Evolutionary conservation across 1,140 invertebrate species (phyloP).

Genomic region (Pantala flavescens): DNA sequence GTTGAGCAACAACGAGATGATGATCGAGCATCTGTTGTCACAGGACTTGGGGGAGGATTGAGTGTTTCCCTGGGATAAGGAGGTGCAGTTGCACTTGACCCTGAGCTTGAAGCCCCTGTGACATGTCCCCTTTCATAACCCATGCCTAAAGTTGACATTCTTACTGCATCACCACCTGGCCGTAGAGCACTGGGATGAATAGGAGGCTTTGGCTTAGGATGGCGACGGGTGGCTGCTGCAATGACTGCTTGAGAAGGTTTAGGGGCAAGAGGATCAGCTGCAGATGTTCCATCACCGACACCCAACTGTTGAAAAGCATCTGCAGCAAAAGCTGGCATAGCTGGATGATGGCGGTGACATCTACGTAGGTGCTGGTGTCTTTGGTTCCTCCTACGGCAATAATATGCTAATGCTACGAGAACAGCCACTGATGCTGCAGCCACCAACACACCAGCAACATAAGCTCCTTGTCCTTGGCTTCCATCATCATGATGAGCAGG

Average conservation of each 20-base stretch:
- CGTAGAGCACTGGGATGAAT: neutral
- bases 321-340: conserved; percentile 25
- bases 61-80: conserved; percentile 68
- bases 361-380: conserved; percentile 39
- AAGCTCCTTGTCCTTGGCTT: neutral
- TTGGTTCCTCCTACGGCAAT: conserved; percentile 14
- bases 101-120: conserved; percentile 67
- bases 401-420: neutral
- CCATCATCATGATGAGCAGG: neutral
- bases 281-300: conserved; percentile 34
- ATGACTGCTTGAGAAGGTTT: conserved; percentile 26
- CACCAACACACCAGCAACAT: conserved; percentile 13
- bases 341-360: conserved; percentile 25
- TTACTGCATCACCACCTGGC: conserved; percentile 38
- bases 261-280: conserved; percentile 47
- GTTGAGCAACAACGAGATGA: conserved; percentile 26
- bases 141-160: conserved; percentile 54
- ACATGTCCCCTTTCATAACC: conserved; percentile 70
- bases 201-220: conserved; percentile 15
- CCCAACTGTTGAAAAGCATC: conserved; percentile 33
- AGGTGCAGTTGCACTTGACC: conserved; percentile 23
- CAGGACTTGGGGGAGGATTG: conserved; percentile 83
- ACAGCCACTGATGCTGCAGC: neutral
- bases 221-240: neutral
- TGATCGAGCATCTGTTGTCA: conserved; percentile 47